Evolutionary conservation across 2,113 vertebrate genomes (phyloP).

Genomic region (Porphyrio hochstetteri): DNA sequence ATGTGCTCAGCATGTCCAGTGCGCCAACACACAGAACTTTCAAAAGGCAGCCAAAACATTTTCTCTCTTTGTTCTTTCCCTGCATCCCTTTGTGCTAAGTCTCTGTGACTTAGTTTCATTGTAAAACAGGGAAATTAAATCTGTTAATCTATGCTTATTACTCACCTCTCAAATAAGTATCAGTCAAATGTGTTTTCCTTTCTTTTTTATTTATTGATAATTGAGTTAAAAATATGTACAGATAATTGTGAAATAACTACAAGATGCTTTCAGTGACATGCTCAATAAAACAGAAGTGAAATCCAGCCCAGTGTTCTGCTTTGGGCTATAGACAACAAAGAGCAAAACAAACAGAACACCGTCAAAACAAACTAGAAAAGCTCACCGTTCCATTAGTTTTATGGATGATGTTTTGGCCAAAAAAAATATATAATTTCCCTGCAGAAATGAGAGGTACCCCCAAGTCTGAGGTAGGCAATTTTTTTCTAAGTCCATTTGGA

Average conservation of each 20-base stretch:
- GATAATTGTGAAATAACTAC: slow-evolving; percentile 15
- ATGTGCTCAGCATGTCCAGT: slow-evolving; percentile 17
- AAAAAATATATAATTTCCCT: slow-evolving; percentile 23
- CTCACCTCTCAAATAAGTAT: slow-evolving; percentile 43
- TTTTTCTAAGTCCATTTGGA: slow-evolving; percentile 57
- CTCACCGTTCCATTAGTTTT: slow-evolving; percentile 22
- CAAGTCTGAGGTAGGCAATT: slow-evolving; percentile 30
- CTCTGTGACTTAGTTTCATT: slow-evolving; percentile 52
- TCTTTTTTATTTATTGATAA: slow-evolving; percentile 28
- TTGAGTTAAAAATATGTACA: slow-evolving; percentile 40
- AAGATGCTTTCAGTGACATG: not conserved
- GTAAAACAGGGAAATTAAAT: slow-evolving; percentile 63
- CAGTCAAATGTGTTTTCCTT: not conserved
- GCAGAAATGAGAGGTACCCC: slow-evolving; percentile 20
- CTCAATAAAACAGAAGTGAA: slow-evolving; percentile 42
- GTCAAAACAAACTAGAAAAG: slow-evolving; percentile 22
- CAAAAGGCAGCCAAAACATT: slow-evolving; percentile 56
- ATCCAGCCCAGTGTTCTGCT: slow-evolving; percentile 34
- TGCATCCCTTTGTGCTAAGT: slow-evolving; percentile 50
- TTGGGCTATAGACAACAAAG: slow-evolving; percentile 46
- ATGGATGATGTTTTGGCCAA: not conserved
- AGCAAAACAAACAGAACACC: slow-evolving; percentile 33
- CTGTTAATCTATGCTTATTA: slow-evolving; percentile 53
- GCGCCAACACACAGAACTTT: slow-evolving; percentile 29
- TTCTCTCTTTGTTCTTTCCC: slow-evolving; percentile 56